A percentile compares a stretch with the other conserved stretches of the same genome.
phyloP scores from a whole-genome alignment of 2,888 invertebrate genomes.

The Phyllotreta cruciferae region DNA sequence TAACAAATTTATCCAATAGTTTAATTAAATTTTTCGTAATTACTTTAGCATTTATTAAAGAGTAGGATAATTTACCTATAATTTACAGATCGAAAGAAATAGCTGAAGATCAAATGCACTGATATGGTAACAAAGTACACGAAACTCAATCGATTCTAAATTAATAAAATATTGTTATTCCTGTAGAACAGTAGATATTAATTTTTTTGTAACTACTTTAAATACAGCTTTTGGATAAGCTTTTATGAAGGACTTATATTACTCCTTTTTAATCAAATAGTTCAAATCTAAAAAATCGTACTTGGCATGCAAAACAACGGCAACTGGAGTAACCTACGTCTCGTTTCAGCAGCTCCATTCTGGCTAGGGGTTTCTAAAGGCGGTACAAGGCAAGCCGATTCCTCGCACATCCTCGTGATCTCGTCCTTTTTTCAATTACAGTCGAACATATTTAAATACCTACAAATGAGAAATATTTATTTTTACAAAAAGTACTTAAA shows the following conservation, averaged over 20 bases:
- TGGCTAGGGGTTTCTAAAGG: conserved; percentile 54
- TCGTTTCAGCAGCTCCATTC: conserved; percentile 54
- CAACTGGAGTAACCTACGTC: conserved; percentile 50
- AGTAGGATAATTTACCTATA: no score
- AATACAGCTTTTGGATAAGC: no score
- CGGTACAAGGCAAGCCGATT: conserved; percentile 59
- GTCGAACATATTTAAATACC: neutral
- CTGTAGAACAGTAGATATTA: neutral
- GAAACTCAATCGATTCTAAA: no score
- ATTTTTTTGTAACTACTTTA: neutral
- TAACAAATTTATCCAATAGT: neutral
- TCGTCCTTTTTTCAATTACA: neutral
- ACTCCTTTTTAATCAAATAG: neutral
- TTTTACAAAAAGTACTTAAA: no score
- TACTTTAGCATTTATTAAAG: no score
- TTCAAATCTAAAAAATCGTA: conserved; percentile 12
- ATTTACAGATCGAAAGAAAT: no score
- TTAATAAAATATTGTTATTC: neutral
- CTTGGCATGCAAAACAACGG: conserved; percentile 36
- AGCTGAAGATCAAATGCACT: no score
- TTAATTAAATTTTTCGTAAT: no score
- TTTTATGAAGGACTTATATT: no score
- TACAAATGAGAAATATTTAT: neutral
- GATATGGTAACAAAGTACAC: no score
- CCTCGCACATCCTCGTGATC: conserved; percentile 56